A percentile compares a stretch with the other conserved stretches of the same genome.
Conservation (phyloP, 2,797 vertebrate genomes). For the Chaetodon trifasciatus region DNA sequence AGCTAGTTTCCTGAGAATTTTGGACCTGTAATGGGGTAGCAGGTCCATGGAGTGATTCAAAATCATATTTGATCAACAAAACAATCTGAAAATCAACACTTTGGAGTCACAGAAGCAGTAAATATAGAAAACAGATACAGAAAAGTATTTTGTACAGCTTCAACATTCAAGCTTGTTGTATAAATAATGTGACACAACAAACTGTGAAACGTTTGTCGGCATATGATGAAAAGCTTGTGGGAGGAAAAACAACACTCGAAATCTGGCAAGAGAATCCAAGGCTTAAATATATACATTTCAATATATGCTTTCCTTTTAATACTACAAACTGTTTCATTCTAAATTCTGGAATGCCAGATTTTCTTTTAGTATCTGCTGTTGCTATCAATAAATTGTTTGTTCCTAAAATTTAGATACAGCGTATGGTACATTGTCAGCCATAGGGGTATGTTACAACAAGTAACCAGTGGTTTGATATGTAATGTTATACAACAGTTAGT, state of each 20-base stretch:
- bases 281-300: slow-evolving; percentile 5
- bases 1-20: too few relatives aligned
- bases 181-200: slow-evolving; percentile 19
- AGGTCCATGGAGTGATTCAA: too few relatives aligned
- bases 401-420: neutral
- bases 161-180: slow-evolving; percentile 5
- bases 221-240: slow-evolving; percentile 18
- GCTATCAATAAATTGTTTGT: too few relatives aligned
- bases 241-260: slow-evolving; percentile 10
- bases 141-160: neutral
- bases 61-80: too few relatives aligned
- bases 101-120: too few relatives aligned
- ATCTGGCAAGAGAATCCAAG: slow-evolving; percentile 17
- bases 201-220: slow-evolving; percentile 16
- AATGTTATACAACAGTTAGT: neutral
- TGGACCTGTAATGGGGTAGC: too few relatives aligned
- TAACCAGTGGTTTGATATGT: neutral
- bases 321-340: slow-evolving; percentile 10
- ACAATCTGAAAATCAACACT: too few relatives aligned
- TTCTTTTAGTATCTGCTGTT: neutral
- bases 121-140: neutral
- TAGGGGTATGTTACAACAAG: neutral
- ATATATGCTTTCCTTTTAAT: slow-evolving; percentile 6
- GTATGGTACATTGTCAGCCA: neutral
- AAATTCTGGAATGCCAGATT: slow-evolving; percentile 5